These are phyloP conservation scores for Calameuta idolon DNA, from an alignment of 2,888 invertebrate genomes.

Conservation along the genomic window DNA sequence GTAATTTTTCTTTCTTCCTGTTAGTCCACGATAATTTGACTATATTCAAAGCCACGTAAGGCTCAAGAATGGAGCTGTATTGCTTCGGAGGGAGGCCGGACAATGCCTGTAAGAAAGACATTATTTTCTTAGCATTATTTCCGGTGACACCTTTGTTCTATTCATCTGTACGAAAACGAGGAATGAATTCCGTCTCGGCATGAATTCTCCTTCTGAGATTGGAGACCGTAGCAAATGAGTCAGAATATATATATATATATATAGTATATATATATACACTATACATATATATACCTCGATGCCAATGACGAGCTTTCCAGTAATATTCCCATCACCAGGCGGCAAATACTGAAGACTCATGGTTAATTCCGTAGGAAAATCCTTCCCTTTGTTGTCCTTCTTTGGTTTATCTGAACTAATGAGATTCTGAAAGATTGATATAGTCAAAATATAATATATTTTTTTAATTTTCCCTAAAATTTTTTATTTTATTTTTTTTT, in stretches of 20 bases:
- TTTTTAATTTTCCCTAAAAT: neutral
- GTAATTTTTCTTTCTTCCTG: constrained; percentile 59
- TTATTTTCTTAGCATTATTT: constrained; percentile 6
- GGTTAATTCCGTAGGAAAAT: constrained; percentile 61
- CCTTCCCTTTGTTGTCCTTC: constrained; percentile 46
- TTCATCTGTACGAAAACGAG: neutral
- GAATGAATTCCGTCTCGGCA: neutral
- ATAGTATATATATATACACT: neutral
- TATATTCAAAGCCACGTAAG: constrained; percentile 60
- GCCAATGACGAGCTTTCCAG: constrained; percentile 60
- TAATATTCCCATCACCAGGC: constrained; percentile 49
- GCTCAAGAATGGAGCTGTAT: constrained; percentile 66
- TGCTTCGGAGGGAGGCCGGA: constrained; percentile 67
- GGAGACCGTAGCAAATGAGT: neutral
- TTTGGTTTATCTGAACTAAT: constrained; percentile 51
- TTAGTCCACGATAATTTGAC: constrained; percentile 60
- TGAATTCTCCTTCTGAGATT: neutral
- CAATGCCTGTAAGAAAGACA: constrained; percentile 58
- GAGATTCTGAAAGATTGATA: constrained; percentile 46
- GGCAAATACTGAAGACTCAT: constrained; percentile 62
- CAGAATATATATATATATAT: neutral
- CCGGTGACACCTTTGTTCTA: constrained; percentile 7
- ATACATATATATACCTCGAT: constrained; percentile 51
- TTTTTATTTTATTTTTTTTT: neutral
- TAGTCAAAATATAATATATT: neutral